A percentile compares a stretch with the other conserved stretches of the same genome.
Conservation (phyloP, 2,888 invertebrate genomes). For the Harpalus rufipes region DNA sequence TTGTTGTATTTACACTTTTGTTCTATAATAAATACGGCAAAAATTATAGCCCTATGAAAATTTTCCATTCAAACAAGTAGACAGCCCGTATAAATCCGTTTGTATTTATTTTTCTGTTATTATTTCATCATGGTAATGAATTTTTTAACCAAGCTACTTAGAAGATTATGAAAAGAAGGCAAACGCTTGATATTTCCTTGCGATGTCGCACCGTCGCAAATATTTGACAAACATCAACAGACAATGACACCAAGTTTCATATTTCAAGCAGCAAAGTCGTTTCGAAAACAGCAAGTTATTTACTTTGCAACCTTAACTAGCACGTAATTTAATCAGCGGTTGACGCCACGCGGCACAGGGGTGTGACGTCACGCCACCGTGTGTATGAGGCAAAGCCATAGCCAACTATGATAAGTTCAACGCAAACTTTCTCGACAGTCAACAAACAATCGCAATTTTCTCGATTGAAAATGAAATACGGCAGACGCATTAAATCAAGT, state of each 20-base stretch:
- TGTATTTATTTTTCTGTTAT: neutral
- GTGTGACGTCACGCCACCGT: constrained; percentile 9
- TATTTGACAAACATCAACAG: constrained; percentile 49
- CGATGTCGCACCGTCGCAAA: neutral
- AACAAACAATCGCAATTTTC: neutral
- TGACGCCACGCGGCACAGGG: constrained; percentile 20
- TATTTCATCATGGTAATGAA: neutral
- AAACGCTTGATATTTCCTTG: constrained; percentile 22
- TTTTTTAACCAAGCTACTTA: neutral
- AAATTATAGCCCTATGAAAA: too few relatives aligned
- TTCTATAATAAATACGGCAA: too few relatives aligned
- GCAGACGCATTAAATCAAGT: too few relatives aligned
- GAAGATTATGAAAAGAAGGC: neutral
- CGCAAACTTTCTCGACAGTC: neutral
- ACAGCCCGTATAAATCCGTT: neutral
- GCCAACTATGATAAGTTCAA: neutral
- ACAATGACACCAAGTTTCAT: constrained; percentile 49
- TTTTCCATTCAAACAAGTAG: too few relatives aligned
- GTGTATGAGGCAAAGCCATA: constrained; percentile 10
- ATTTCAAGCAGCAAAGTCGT: constrained; percentile 54
- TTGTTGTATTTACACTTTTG: too few relatives aligned
- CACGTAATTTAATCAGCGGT: constrained; percentile 64
- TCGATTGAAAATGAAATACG: neutral
- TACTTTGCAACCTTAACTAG: constrained; percentile 64
- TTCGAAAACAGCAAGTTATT: constrained; percentile 59